Evolutionary conservation across 2,113 vertebrate species (phyloP).

Genomic region (Ailuropoda melanoleuca): DNA sequence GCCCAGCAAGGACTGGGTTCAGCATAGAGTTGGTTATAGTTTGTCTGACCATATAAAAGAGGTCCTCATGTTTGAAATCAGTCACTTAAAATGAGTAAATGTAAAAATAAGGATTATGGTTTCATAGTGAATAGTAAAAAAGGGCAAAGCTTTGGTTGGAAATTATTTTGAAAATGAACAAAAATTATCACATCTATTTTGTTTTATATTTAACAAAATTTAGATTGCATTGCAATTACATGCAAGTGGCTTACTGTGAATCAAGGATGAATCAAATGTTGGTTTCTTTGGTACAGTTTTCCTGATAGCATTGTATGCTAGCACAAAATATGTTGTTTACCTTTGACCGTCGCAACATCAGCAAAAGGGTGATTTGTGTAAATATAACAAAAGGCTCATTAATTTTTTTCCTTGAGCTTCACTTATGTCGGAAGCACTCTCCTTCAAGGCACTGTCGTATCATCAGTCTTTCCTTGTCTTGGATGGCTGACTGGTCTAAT

Average conservation of each 20-base stretch:
- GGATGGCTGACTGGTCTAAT: not conserved
- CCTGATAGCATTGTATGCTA: not conserved
- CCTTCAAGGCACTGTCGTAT: not conserved
- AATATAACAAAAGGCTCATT: not conserved
- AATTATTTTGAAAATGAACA: constrained; percentile 26
- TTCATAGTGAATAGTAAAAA: not conserved
- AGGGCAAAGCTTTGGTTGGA: not conserved
- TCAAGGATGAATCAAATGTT: not conserved
- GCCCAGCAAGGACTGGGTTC: not conserved
- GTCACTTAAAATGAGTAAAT: not conserved
- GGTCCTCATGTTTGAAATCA: not conserved
- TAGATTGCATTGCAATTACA: not conserved
- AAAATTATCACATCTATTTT: not conserved
- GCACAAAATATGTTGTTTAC: not conserved
- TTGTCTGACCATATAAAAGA: not conserved
- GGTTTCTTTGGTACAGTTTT: not conserved
- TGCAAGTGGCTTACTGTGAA: not conserved
- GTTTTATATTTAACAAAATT: not conserved
- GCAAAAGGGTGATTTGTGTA: not conserved
- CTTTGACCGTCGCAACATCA: not conserved
- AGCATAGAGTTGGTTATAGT: not conserved
- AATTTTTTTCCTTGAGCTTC: constrained; percentile 33
- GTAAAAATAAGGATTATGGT: not conserved
- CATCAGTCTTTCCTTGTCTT: not conserved
- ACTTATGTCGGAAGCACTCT: not conserved